Evolutionary conservation across 2,797 vertebrate genomes (phyloP).

Genomic region (Tamandua tetradactyla): DNA sequence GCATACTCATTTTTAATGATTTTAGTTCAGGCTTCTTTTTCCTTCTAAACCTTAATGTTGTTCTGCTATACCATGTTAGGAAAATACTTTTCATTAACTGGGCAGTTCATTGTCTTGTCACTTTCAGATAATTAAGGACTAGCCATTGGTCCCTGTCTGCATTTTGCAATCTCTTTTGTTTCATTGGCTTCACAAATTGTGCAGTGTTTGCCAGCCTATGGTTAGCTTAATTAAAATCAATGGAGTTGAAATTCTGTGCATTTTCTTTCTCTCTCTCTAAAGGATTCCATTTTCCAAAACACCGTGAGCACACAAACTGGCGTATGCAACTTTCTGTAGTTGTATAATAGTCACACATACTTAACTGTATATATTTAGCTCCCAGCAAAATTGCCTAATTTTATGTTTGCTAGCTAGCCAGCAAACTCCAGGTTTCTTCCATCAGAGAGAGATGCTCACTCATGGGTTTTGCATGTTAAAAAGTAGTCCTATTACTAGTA

Average conservation of each 20-base stretch:
- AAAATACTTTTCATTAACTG: slow-evolving; percentile 20
- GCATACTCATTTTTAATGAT: neutral
- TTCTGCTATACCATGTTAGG: neutral
- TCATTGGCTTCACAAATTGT: neutral
- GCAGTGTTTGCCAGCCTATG: slow-evolving; percentile 34
- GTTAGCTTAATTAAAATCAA: slow-evolving; percentile 70
- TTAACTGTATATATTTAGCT: slow-evolving; percentile 51
- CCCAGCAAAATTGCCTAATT: slow-evolving; percentile 38
- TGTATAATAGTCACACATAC: neutral
- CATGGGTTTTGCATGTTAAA: neutral
- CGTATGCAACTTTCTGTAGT: neutral
- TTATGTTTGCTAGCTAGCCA: slow-evolving; percentile 52
- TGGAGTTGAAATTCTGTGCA: neutral
- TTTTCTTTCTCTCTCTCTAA: neutral
- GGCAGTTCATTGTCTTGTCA: neutral
- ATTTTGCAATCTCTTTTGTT: neutral
- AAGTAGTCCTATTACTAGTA: slow-evolving; percentile 61
- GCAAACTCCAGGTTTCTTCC: neutral
- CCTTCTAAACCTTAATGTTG: neutral
- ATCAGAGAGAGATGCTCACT: slow-evolving; percentile 11
- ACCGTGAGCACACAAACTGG: neutral
- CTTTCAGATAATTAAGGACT: neutral
- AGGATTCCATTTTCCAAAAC: slow-evolving; percentile 49
- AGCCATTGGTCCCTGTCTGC: neutral
- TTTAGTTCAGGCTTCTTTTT: neutral